phyloP scores from a whole-genome alignment of 2,888 invertebrate genomes.

The Lasioglossum zephyrum region DNA sequence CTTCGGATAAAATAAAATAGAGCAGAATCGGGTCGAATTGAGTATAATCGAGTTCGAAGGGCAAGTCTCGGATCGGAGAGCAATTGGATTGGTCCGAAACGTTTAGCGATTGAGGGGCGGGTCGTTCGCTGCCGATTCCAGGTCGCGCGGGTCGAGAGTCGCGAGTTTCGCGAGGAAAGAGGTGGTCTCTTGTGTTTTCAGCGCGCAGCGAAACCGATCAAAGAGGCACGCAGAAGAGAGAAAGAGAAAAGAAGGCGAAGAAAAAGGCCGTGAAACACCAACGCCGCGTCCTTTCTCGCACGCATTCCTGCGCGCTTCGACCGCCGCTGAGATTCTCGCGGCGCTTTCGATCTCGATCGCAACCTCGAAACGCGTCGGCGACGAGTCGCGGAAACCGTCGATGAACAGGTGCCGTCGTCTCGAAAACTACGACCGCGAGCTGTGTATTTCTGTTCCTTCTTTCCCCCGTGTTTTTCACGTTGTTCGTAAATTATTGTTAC shows the following conservation, averaged over 20 bases:
- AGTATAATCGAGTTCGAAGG: not conserved
- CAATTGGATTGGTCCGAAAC: not conserved
- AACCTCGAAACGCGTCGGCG: constrained; percentile 3
- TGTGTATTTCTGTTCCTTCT: not conserved
- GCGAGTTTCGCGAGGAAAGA: not conserved
- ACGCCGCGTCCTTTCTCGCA: constrained; percentile 63
- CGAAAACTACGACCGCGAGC: not conserved
- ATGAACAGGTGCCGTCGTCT: not conserved
- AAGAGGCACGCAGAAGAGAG: constrained; percentile 7
- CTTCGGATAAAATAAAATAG: not conserved
- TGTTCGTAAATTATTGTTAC: not conserved
- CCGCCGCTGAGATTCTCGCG: constrained; percentile 10
- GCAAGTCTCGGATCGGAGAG: not conserved
- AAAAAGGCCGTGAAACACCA: constrained; percentile 49
- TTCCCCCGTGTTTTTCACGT: not conserved
- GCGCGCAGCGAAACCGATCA: not conserved
- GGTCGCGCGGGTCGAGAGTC: not conserved
- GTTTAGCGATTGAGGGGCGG: not conserved
- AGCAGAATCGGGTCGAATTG: not conserved
- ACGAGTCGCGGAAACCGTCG: not conserved
- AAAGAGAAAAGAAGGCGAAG: constrained; percentile 33
- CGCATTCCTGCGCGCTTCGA: constrained; percentile 71
- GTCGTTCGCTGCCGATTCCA: not conserved
- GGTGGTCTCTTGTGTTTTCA: not conserved
- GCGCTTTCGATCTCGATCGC: not conserved